Evolutionary conservation across 64 coral and sea anemone species (phyloP).

Genomic region (Acropora yongei): DNA sequence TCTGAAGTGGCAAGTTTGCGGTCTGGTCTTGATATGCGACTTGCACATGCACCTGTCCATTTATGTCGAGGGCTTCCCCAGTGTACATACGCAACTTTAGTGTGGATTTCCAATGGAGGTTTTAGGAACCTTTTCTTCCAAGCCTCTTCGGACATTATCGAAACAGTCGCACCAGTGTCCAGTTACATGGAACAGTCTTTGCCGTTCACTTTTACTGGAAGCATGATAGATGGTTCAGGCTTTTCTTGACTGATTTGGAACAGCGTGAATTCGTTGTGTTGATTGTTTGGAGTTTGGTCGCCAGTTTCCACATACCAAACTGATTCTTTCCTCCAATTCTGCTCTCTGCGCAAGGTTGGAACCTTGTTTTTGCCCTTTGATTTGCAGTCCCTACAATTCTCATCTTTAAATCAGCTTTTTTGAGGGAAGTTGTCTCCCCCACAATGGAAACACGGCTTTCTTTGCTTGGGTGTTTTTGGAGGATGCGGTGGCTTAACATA

Average conservation of each 20-base stretch:
- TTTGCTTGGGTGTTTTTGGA: not conserved
- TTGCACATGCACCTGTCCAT: conserved; percentile 16
- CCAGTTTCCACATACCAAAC: not conserved
- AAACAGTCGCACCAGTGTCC: conserved; percentile 37
- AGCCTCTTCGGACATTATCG: conserved; percentile 2
- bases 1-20: conserved; percentile 1
- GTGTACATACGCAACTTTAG: conserved; percentile 5
- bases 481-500: not conserved
- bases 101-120: not conserved
- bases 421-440: conserved; percentile 15
- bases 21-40: conserved; percentile 21
- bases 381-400: conserved; percentile 23
- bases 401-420: conserved; percentile 23
- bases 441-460: conserved; percentile 33
- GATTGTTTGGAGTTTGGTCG: conserved; percentile 15
- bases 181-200: not conserved
- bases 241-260: too few relatives aligned
- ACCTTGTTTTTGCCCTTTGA: conserved; percentile 9
- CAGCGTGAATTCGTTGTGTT: conserved; percentile 9
- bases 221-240: too few relatives aligned
- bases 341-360: not conserved
- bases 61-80: conserved; percentile 3
- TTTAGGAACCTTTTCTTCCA: not conserved
- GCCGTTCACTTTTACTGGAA: too few relatives aligned
- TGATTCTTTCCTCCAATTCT: not conserved